phyloP scores from a whole-genome alignment of 2,797 vertebrate genomes.

The Enteromius fasciolatus region DNA sequence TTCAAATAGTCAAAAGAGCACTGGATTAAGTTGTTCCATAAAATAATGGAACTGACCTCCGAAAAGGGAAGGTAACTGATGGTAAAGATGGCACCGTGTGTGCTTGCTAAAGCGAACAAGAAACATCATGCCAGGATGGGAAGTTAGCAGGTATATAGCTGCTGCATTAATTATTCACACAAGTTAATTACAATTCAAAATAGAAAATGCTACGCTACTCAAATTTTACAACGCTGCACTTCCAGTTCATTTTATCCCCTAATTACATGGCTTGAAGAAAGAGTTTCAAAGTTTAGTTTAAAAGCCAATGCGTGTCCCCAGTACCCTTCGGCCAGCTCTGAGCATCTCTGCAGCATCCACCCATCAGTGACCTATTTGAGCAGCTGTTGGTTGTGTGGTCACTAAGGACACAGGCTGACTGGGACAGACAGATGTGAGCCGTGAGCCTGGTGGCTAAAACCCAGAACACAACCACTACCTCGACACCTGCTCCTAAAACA shows the following conservation, averaged over 20 bases:
- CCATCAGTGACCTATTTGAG: slow-evolving; percentile 63
- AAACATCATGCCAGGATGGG: not conserved
- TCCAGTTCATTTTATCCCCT: not conserved
- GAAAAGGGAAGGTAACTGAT: not conserved
- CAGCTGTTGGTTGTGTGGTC: slow-evolving; percentile 58
- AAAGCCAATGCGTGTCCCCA: slow-evolving; percentile 43
- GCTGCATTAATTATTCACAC: slow-evolving; percentile 37
- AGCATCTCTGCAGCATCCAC: slow-evolving; percentile 43
- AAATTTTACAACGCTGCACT: not conserved
- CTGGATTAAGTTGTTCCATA: not conserved
- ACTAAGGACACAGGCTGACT: slow-evolving; percentile 53
- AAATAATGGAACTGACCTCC: not conserved
- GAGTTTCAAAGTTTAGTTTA: slow-evolving; percentile 43
- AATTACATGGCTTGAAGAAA: slow-evolving; percentile 12
- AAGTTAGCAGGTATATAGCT: slow-evolving; percentile 2
- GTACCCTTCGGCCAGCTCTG: slow-evolving; percentile 44
- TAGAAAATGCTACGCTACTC: not conserved
- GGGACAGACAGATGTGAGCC: slow-evolving; percentile 59
- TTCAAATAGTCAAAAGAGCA: not conserved
- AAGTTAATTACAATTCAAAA: not conserved
- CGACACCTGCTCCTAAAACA: slow-evolving; percentile 50
- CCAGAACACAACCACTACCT: slow-evolving; percentile 42
- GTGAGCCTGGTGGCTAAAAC: slow-evolving; percentile 43
- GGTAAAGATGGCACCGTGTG: not conserved
- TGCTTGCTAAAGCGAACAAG: not conserved